Conservation (phyloP, 1,140 invertebrate genomes). For the Yoshiicerus persimilis region DNA sequence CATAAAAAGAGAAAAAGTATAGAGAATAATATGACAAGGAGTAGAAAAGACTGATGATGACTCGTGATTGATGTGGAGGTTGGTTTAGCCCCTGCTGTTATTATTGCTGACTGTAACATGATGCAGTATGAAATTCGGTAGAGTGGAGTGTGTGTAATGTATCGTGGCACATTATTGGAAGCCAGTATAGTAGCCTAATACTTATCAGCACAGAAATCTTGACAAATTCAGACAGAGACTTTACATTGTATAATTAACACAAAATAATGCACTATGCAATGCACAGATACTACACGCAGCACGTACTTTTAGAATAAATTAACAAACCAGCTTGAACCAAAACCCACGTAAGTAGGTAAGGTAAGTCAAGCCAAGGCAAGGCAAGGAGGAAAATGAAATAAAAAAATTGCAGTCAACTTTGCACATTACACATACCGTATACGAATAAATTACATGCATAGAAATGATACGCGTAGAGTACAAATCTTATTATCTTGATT, state of each 20-base stretch:
- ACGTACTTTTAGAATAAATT: not conserved
- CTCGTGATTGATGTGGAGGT: constrained; percentile 10
- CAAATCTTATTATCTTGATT: too few relatives aligned
- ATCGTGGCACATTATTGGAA: not conserved
- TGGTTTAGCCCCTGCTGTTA: constrained; percentile 8
- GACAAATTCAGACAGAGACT: not conserved
- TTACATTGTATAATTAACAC: not conserved
- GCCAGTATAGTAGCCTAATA: not conserved
- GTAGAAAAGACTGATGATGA: constrained; percentile 13
- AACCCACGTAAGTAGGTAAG: not conserved
- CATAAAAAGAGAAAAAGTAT: not conserved
- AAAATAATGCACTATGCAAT: not conserved
- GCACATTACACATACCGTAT: too few relatives aligned
- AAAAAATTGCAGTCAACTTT: not conserved
- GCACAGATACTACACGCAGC: not conserved
- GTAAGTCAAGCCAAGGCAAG: not conserved
- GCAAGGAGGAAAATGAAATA: too few relatives aligned
- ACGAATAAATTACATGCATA: too few relatives aligned
- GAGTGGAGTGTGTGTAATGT: not conserved
- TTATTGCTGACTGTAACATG: not conserved
- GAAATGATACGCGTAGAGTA: too few relatives aligned
- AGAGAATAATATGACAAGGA: not conserved
- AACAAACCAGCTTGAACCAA: not conserved
- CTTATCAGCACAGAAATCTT: not conserved
- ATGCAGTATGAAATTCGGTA: not conserved